phyloP scores from a whole-genome alignment of 37 sponge, comb jelly and placozoan genomes.

The Ephydatia muelleri region DNA sequence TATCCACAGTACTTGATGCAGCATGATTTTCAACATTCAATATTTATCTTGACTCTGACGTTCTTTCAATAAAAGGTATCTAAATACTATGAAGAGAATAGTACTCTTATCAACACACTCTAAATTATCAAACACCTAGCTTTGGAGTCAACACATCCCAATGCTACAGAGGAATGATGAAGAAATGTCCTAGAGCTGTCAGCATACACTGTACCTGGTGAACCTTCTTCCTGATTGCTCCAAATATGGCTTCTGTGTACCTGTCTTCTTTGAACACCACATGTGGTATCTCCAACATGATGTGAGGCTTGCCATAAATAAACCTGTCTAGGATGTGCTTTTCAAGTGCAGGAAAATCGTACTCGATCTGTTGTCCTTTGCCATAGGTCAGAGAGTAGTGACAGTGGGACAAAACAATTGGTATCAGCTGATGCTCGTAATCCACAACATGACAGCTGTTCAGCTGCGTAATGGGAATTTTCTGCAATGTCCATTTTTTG shows the following conservation, averaged over 20 bases:
- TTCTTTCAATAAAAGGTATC: too few species aligned
- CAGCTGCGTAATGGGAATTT: conserved; percentile 49
- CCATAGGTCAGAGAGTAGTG: conserved; percentile 69
- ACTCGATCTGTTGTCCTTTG: conserved; percentile 56
- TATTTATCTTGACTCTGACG: too few species aligned
- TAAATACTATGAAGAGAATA: too few species aligned
- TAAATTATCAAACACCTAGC: too few species aligned
- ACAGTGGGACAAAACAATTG: conserved; percentile 70
- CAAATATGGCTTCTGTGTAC: conserved; percentile 41
- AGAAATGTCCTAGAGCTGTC: too few species aligned
- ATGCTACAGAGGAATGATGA: too few species aligned
- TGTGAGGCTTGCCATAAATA: conserved; percentile 62
- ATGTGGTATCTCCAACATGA: conserved; percentile 51
- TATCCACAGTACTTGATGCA: too few species aligned
- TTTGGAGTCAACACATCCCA: too few species aligned
- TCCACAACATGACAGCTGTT: conserved; percentile 58
- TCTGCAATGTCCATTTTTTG: conserved; percentile 26
- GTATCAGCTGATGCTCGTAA: conserved; percentile 56
- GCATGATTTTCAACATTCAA: too few species aligned
- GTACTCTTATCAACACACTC: too few species aligned
- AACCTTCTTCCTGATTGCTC: conserved; percentile 38
- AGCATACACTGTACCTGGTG: not conserved
- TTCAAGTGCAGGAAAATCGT: conserved; percentile 67
- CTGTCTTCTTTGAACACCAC: conserved; percentile 50
- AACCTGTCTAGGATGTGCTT: conserved; percentile 69